Percentiles rank a stretch among this genome's conserved stretches.
phyloP scores from a whole-genome alignment of 1,140 invertebrate species.

The Drosophila kepulauana region DNA sequence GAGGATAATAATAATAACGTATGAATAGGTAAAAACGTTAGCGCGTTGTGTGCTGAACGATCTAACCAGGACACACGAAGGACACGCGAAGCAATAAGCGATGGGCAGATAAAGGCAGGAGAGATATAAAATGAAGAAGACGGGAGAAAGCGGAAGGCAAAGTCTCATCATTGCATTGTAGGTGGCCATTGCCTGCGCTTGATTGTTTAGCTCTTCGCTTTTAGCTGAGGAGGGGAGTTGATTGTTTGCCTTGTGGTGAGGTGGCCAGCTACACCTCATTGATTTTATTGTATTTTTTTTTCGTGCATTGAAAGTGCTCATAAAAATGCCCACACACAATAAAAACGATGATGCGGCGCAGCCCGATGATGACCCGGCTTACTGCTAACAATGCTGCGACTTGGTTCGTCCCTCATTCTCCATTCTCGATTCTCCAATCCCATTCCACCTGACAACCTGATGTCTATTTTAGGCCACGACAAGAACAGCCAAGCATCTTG shows the following conservation, averaged over 20 bases:
- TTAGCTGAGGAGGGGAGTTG: slow-evolving; percentile 44
- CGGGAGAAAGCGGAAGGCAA: background rate
- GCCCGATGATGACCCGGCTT: slow-evolving; percentile 49
- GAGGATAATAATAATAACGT: slow-evolving; percentile 82
- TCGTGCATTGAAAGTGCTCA: slow-evolving; percentile 77
- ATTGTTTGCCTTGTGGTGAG: slow-evolving; percentile 73
- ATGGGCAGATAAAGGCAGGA: too few species aligned
- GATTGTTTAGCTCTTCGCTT: slow-evolving; percentile 73
- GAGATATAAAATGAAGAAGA: background rate
- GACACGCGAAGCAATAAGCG: too few species aligned
- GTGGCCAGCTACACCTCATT: slow-evolving; percentile 77
- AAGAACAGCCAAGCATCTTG: background rate
- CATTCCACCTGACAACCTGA: slow-evolving; percentile 70
- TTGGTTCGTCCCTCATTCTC: background rate
- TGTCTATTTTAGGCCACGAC: slow-evolving; percentile 66
- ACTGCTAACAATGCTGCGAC: slow-evolving; percentile 51
- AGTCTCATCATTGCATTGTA: slow-evolving; percentile 68
- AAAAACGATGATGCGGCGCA: slow-evolving; percentile 77
- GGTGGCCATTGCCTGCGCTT: slow-evolving; percentile 72
- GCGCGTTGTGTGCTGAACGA: slow-evolving; percentile 19
- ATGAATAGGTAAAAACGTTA: slow-evolving; percentile 80
- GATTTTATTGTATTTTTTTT: slow-evolving; percentile 83
- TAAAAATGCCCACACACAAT: slow-evolving; percentile 83
- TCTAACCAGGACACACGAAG: slow-evolving; percentile 7
- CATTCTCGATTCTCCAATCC: background rate